Base-by-base conservation (phyloP, 1,140 invertebrate species). In the Polyergus mexicanus region DNA sequence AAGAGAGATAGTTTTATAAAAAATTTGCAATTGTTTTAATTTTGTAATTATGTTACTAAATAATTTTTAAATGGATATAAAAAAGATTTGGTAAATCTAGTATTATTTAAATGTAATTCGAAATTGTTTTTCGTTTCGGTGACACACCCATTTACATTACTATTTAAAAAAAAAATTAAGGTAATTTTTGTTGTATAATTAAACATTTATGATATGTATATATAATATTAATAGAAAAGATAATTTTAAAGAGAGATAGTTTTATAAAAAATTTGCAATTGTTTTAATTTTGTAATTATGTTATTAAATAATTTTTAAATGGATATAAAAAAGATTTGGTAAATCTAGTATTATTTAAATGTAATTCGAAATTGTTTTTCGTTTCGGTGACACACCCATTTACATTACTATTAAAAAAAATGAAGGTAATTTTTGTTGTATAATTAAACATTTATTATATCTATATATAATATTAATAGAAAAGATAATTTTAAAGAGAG, bases 331-430 rank as follows among this genome's bases (percentile, higher is more conserved):
- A 11, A 35, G 41, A 22, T 25, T 44, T 44, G 6, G 3, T 32
- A 16, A 13, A 2, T 32, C 22, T 19, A 65, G 8, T 35, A 68
- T 78, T 68, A 54, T 68, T 78, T 22, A 56, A 35, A 25, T 28
- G 22, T 62, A 81, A 81, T 44, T n/a, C 3, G 5, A 41, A 25
- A 19, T 13, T 22, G 51, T 44, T 81, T 80, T 80, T 44, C 25
- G 5, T 10, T 81, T 44, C 65, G 2, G 16, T 69, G 32, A 69
- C 10, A 51, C 35, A 35, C n/a, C 56, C 69, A 56, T 63, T 69
- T 63, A 38, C 16, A 5, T 41, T 28, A 38, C 10, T 22, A 8
- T 32, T 44, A 16, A 4, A 69, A 13, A 25, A 4, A n/a, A 6
- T 22, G 6, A 4, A 8, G 10, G 7, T 69, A 7, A 25, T 25